Conservation (phyloP, 2,888 invertebrate genomes). For the Andrena haemorrhoa region DNA sequence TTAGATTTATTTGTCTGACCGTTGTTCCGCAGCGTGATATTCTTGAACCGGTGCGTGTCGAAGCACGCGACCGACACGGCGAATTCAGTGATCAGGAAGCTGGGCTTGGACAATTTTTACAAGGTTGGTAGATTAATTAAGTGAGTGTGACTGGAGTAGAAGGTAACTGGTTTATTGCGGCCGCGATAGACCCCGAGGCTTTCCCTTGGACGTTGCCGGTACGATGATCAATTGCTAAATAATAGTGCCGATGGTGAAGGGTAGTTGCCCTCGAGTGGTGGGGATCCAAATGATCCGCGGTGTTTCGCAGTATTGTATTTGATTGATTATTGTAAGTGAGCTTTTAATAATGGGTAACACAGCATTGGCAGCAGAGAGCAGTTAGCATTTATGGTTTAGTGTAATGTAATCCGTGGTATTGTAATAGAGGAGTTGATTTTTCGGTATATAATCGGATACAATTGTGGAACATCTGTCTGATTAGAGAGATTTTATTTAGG, state of each 20-base stretch:
- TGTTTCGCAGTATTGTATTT: too few relatives aligned
- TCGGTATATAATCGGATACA: too few relatives aligned
- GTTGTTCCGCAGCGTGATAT: slow-evolving; percentile 81
- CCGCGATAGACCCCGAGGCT: neutral
- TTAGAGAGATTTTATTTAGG: too few relatives aligned
- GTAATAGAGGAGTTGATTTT: too few relatives aligned
- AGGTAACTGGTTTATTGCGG: neutral
- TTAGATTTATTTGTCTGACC: neutral
- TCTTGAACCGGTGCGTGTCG: slow-evolving; percentile 87
- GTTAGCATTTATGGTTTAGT: too few relatives aligned
- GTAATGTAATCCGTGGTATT: too few relatives aligned
- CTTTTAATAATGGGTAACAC: too few relatives aligned
- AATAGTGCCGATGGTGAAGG: slow-evolving; percentile 3
- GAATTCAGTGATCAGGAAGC: slow-evolving; percentile 85
- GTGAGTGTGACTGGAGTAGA: neutral
- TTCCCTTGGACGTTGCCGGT: slow-evolving; percentile 8
- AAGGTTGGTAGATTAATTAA: slow-evolving; percentile 47
- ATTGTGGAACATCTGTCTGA: too few relatives aligned
- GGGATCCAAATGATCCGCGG: too few relatives aligned
- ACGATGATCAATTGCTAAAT: slow-evolving; percentile 15
- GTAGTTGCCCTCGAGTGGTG: neutral
- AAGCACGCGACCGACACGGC: slow-evolving; percentile 82
- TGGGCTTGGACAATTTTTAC: slow-evolving; percentile 86
- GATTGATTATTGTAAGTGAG: too few relatives aligned
- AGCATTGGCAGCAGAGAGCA: too few relatives aligned